A percentile compares a stretch with the other conserved stretches of the same genome.
Evolutionary conservation across 2,797 vertebrate species (phyloP).

Genomic region (Pangasius macronema): DNA sequence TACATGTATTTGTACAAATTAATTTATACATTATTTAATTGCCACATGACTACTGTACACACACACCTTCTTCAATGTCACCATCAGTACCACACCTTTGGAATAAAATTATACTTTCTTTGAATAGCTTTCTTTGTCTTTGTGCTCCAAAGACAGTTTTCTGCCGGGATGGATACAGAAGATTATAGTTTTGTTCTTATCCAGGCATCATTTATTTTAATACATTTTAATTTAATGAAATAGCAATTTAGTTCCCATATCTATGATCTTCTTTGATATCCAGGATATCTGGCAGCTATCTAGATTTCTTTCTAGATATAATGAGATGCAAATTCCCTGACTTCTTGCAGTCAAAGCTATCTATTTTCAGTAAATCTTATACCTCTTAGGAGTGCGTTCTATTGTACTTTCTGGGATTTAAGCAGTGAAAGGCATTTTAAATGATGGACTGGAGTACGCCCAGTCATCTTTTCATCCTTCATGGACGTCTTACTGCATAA

Average conservation of each 20-base stretch:
- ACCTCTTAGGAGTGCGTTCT: not conserved
- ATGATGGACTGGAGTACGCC: not conserved
- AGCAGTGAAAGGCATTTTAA: not conserved
- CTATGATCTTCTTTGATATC: not conserved
- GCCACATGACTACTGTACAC: conserved; percentile 66
- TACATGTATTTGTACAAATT: conserved; percentile 33
- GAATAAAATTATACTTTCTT: not conserved
- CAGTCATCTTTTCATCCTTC: not conserved
- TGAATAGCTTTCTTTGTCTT: not conserved
- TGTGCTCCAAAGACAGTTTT: not conserved
- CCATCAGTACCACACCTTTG: not conserved
- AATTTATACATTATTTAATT: conserved; percentile 64
- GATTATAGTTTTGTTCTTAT: not conserved
- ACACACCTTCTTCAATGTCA: not conserved
- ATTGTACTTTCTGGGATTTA: not conserved
- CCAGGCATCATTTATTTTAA: not conserved
- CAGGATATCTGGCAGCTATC: not conserved
- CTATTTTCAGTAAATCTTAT: not conserved
- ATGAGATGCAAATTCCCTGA: not conserved
- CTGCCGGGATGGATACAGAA: not conserved
- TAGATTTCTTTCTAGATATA: not conserved
- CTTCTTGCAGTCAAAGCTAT: not conserved
- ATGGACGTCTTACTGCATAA: conserved; percentile 3
- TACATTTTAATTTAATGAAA: not conserved
- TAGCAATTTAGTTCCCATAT: not conserved